Evolutionary conservation across 2,888 invertebrate species (phyloP), one percentile per base, ranked within the genome.

Genomic region (Ormyrus labotus): DNA sequence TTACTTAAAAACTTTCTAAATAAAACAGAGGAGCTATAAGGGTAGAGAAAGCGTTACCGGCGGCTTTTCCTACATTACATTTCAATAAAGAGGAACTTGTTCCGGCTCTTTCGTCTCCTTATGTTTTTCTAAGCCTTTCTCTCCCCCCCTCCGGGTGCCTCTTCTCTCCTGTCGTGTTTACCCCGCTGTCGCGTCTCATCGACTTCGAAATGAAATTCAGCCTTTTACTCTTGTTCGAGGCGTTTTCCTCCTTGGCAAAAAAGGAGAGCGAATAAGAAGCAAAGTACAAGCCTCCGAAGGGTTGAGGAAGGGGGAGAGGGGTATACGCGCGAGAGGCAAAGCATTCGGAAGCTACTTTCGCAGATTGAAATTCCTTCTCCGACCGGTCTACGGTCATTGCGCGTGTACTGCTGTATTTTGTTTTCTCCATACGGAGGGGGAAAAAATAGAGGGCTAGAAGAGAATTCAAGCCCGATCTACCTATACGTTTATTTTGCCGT

Each of bases 191-290:
- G 65, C 34, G 55, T 57, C 55, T 73, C 77, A 67, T 74, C 73
- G 73, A 74, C 55, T 78, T 78, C 75, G 65, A 82, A 81, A 82
- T 82, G 69, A 82, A 82, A 82, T 80, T 78, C 78, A 71, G 70
- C 55, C 69, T 65, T 61, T 34, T 61, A 10, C 51, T 55, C 63
- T 63, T 73, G 63, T 69, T 73, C 57, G 57, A 50, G 9, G n/a
- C 61, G 51, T 34, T 34, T 4, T 34, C 9, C 48, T 10, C n/a
- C n/a, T 60, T 50, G 13, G 50, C 11, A 11, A 58, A 76, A 72
- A 58, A 63, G 67, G 9, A 70, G 47, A 64, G 7, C 19, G 34
- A 11, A 48, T 19, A 11, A 10, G 34, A 63, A 64, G 48, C 58
- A n/a, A 48, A 13, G 57, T 45, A 19, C 8, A 19, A 60, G 47